phyloP scores from a whole-genome alignment of 1,140 invertebrate genomes.

The Drosophila arawakana region DNA sequence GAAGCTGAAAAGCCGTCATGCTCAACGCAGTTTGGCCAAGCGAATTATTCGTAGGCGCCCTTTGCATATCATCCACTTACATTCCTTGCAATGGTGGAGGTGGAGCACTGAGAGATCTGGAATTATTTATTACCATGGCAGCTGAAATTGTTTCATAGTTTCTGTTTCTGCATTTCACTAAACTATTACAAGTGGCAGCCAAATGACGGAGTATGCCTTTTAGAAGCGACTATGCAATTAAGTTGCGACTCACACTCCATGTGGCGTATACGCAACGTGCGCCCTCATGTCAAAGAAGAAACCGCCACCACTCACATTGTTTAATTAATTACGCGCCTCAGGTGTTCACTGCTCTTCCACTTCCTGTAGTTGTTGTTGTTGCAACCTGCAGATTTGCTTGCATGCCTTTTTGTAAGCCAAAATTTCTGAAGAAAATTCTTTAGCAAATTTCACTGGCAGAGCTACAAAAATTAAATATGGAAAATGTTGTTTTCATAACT shows the following conservation, averaged over 20 bases:
- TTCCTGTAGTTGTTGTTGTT: slow-evolving; percentile 9
- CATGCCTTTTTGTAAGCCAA: slow-evolving; percentile 16
- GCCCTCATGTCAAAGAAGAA: slow-evolving; percentile 21
- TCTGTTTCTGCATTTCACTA: slow-evolving; percentile 3
- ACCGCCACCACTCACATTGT: slow-evolving; percentile 52
- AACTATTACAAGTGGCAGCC: slow-evolving; percentile 11
- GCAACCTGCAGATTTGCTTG: slow-evolving; percentile 14
- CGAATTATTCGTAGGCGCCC: slow-evolving; percentile 26
- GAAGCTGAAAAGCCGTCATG: background rate
- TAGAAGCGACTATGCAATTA: slow-evolving; percentile 54
- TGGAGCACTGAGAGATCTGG: background rate
- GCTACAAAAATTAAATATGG: slow-evolving; percentile 52
- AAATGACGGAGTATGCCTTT: background rate
- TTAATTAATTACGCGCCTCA: slow-evolving; percentile 76
- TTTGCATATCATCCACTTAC: slow-evolving; percentile 5
- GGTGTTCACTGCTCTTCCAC: slow-evolving; percentile 33
- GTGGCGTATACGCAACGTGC: slow-evolving; percentile 45
- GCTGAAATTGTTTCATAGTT: slow-evolving; percentile 45
- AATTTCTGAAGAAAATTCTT: background rate
- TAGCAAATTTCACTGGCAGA: slow-evolving; percentile 3
- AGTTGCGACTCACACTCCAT: slow-evolving; percentile 55
- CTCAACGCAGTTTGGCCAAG: slow-evolving; percentile 1
- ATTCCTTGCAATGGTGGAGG: background rate
- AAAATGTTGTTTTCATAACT: slow-evolving; percentile 42
- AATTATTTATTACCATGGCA: slow-evolving; percentile 48